Base-by-base conservation (phyloP, 2,888 invertebrate genomes). In the Philonicus albiceps region DNA sequence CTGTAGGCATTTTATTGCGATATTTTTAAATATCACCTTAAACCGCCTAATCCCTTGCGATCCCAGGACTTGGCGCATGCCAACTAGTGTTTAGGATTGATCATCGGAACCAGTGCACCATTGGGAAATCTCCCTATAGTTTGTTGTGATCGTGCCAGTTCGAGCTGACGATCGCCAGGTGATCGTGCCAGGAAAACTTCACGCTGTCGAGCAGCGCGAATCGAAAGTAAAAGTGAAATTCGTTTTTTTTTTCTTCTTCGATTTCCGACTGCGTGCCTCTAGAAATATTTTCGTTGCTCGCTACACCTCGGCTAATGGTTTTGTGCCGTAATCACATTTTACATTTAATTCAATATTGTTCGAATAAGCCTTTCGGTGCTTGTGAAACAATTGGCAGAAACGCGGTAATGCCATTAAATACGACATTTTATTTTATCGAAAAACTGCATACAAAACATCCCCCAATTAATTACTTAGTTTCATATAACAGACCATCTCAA, bases 161-260 rank as follows among this genome's bases (percentile, higher is more conserved):
- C 53, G 19, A 83, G 19, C 8, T 16, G 53, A 19, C 55, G 31
- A 80, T 34, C 11, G 37, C 40, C 27, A n/a, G 43, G 43, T 84
- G 73, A 72, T 49, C 83, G 83, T 83, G 83, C 72, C 37, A 72
- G 73, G 84, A 43, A 84, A 84, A 73, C 27, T 73, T 84, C 30
- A 43, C 43, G 40, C 27, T 40, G 31, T 27, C 73, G 72, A 73
- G 19, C 37, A n/a, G 3, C 64, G 64, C 64, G 6, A 75, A 86
- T 86, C 85, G 87, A 88, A 88, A 88, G 88, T 88, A 87, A 88
- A 88, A 88, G 88, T 88, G 88, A 88, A 88, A 88, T 86, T 88
- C 75, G 55, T 76, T 86, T 86, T 76, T 76, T 86, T 86, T 76
- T 64, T 64, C 64, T 64, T 86, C 76, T 64, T 40, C 74, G n/a